Evolutionary conservation across 1,140 invertebrate genomes (phyloP), one percentile per base, ranked within the genome.

Genomic region (Gryon sp.): DNA sequence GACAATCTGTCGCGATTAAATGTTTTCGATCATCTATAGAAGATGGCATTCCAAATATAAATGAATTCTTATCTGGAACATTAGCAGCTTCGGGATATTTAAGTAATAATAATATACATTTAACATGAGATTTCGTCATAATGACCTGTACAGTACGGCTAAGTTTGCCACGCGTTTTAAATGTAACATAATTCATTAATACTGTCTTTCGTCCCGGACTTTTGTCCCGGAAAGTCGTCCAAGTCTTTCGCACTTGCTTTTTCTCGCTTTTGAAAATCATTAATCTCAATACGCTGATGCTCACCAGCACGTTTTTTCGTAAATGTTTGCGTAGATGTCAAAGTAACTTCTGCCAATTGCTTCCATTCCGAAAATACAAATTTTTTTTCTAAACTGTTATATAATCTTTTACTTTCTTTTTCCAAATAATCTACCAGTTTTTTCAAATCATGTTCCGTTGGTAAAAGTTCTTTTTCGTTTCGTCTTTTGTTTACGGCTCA

Each of bases 131-230:
- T 18, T 0, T 30, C 2, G 15, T 22, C 0, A 62, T 72, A 8
- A 62, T 22, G 7, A 72, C 48, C 12, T 3, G 3, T 11, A 72
- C 57, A 5, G 2, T 62, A 18, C 50, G 1, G 4, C 32, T 6
- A 12, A 34, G 16, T 7, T 72, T 72, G 0, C 57, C 57, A 4
- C 57, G 28, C 18, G 40, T 40, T 0, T 55, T 14, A 16, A 72
- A 72, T 6, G 15, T 52, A 9, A 32, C 28, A 16, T 2, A 19
- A 6, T 18, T 9, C 9, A 4, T 11, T 19, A 40, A 19, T 6
- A 2, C 7, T 40, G 6, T 40, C 15, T 19, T 18, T 9, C 6
- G 36, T 40, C 7, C 0, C 4, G 18, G 36, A 18, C 5, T 40
- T 6, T 8, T n/a, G 11, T n/a, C 3, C 6, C 3, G 5, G n/a